phyloP scores from a whole-genome alignment of 2,888 invertebrate species.

The Hypomecis atomaria region DNA sequence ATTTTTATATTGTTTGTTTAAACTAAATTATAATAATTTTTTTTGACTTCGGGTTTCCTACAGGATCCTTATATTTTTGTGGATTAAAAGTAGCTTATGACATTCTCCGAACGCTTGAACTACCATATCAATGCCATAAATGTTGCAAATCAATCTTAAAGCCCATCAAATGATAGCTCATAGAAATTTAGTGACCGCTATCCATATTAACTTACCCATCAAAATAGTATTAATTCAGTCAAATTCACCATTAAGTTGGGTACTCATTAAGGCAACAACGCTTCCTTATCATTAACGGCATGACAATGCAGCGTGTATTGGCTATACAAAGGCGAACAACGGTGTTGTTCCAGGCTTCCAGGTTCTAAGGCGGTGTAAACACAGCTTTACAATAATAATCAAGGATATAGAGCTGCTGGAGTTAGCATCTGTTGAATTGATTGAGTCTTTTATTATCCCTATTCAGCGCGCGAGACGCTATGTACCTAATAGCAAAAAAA shows the following conservation, averaged over 20 bases:
- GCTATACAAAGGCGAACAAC: constrained; percentile 54
- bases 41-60: no score
- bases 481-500: no score
- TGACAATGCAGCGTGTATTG: constrained; percentile 52
- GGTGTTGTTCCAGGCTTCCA: constrained; percentile 61
- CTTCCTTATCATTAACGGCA: constrained; percentile 48
- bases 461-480: no score
- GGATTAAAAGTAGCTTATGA: no score
- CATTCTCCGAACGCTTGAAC: no score
- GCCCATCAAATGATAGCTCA: no score
- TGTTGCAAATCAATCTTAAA: no score
- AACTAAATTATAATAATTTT: no score
- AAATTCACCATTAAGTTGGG: constrained; percentile 27
- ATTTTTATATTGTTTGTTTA: no score
- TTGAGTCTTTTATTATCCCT: no score
- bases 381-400: constrained; percentile 57
- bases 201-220: neutral
- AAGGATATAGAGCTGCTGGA: constrained; percentile 16
- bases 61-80: no score
- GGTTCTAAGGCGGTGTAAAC: constrained; percentile 69
- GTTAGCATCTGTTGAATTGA: constrained; percentile 18
- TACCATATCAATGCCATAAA: no score
- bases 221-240: constrained; percentile 23
- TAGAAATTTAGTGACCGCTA: constrained; percentile 13
- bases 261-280: constrained; percentile 35